phyloP scores from a whole-genome alignment of 2,797 vertebrate genomes.

The Trematomus bernacchii region DNA sequence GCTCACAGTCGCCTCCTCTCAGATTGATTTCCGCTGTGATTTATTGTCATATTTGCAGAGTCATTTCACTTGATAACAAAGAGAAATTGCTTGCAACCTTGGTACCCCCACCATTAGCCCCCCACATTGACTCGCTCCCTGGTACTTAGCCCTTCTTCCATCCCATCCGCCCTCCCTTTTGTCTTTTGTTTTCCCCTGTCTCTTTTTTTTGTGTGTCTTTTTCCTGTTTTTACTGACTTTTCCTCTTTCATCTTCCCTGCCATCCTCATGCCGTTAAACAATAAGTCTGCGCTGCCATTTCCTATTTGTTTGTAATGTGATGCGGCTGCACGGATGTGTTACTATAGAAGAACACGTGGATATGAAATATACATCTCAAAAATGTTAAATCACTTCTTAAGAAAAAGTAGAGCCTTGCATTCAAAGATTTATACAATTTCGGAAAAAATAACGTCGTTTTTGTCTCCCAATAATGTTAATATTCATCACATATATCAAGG shows the following conservation, averaged over 20 bases:
- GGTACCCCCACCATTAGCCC: constrained; percentile 79
- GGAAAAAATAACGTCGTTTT: neutral
- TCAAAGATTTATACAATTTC: neutral
- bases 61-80: constrained; percentile 99
- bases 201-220: constrained; percentile 58
- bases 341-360: neutral
- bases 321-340: constrained; percentile 41
- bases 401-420: neutral
- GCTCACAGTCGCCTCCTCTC: constrained; percentile 96
- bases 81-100: constrained; percentile 92
- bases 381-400: neutral
- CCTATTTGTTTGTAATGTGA: constrained; percentile 61
- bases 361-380: constrained; percentile 5
- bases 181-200: constrained; percentile 63
- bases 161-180: constrained; percentile 35
- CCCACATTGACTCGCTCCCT: constrained; percentile 72
- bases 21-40: constrained; percentile 99
- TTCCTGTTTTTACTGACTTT: constrained; percentile 60
- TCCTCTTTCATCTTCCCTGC: constrained; percentile 59
- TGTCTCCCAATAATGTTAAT: neutral
- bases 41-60: constrained; percentile 99
- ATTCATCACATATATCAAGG: neutral
- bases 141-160: constrained; percentile 66
- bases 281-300: constrained; percentile 63
- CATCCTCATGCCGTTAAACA: constrained; percentile 42